phyloP scores from a whole-genome alignment of 2,888 invertebrate genomes.

The Incurvaria masculella region DNA sequence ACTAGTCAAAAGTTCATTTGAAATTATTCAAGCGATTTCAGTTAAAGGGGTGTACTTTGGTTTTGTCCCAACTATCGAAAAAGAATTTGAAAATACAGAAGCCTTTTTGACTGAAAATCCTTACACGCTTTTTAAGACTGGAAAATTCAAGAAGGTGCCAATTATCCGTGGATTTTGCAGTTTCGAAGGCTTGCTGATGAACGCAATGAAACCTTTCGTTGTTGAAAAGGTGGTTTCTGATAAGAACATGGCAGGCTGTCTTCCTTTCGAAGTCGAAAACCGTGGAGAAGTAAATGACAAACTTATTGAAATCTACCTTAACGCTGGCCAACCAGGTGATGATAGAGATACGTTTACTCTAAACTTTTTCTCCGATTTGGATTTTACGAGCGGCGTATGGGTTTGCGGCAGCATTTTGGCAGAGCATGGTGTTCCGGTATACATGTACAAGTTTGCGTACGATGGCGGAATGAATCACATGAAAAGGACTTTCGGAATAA shows the following conservation, averaged over 20 bases:
- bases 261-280: conserved; percentile 20
- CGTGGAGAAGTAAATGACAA: conserved; percentile 15
- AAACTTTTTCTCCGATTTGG: conserved; percentile 29
- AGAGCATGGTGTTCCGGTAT: conserved; percentile 20
- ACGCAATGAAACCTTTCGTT: conserved; percentile 19
- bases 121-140: conserved; percentile 32
- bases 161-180: conserved; percentile 46
- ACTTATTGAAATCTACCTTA: conserved; percentile 17
- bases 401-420: conserved; percentile 20
- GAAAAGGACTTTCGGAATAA: background rate
- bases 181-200: conserved; percentile 38
- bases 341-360: conserved; percentile 20
- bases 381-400: conserved; percentile 26
- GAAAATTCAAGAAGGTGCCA: conserved; percentile 35
- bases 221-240: conserved; percentile 20
- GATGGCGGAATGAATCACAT: conserved; percentile 19
- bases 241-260: conserved; percentile 22
- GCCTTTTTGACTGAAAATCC: conserved; percentile 28
- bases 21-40: conserved; percentile 8
- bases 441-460: conserved; percentile 27
- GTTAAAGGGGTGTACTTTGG: conserved; percentile 22
- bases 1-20: background rate
- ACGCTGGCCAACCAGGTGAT: conserved; percentile 17
- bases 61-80: conserved; percentile 32
- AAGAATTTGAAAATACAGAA: conserved; percentile 24